Percentiles rank a stretch among this genome's conserved stretches.
These are phyloP conservation scores for Hippasteria phrygiana DNA, from an alignment of 53 echinoderm and acorn worm species.

Conservation along the genomic window DNA sequence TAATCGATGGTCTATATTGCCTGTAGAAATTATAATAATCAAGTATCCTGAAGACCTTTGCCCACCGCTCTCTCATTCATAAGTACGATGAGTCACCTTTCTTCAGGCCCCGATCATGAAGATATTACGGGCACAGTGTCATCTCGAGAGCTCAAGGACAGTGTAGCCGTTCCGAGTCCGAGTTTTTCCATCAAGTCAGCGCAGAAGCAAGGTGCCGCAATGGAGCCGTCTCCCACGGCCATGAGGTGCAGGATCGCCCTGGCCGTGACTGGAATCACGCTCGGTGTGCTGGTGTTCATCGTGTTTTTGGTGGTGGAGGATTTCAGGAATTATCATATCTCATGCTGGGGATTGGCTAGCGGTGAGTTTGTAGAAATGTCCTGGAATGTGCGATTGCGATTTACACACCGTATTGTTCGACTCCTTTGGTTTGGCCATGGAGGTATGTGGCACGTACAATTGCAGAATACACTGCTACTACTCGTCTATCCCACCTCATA, in stretches of 20 bases:
- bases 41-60: background rate
- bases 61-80: slow-evolving; percentile 33
- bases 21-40: slow-evolving; percentile 45
- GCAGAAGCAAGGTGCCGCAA: slow-evolving; percentile 39
- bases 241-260: slow-evolving; percentile 76
- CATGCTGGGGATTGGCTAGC: slow-evolving; percentile 88
- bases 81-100: slow-evolving; percentile 57
- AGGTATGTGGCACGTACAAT: no score
- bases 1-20: no score
- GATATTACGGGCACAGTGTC: background rate
- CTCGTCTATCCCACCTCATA: no score
- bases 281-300: slow-evolving; percentile 79
- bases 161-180: background rate
- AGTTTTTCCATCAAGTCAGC: background rate
- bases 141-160: slow-evolving; percentile 8
- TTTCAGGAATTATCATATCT: slow-evolving; percentile 83
- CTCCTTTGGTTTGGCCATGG: no score
- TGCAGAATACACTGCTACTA: no score
- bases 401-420: background rate
- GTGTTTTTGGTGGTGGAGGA: slow-evolving; percentile 75
- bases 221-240: slow-evolving; percentile 61
- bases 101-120: slow-evolving; percentile 15
- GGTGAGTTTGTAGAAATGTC: slow-evolving; percentile 67
- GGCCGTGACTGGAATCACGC: slow-evolving; percentile 68
- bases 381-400: background rate